phyloP scores from a whole-genome alignment of 2,888 invertebrate genomes.

The Melanostoma mellinum region DNA sequence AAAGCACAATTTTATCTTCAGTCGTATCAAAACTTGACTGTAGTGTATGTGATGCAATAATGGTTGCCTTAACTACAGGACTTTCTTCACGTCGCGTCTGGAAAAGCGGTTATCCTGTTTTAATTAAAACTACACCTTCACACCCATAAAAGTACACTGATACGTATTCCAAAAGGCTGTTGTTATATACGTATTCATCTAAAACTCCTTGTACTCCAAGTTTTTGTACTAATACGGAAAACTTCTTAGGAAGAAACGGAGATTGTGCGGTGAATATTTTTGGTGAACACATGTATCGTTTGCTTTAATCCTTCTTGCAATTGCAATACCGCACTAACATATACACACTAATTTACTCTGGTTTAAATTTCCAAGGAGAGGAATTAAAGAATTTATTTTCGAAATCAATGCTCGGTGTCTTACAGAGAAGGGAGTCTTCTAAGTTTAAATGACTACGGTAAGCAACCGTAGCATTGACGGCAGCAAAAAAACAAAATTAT shows the following conservation, averaged over 20 bases:
- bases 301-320: conserved; percentile 30
- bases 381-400: conserved; percentile 50
- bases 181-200: background rate
- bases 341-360: conserved; percentile 25
- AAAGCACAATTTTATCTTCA: conserved; percentile 30
- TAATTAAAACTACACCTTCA: conserved; percentile 48
- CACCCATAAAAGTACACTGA: background rate
- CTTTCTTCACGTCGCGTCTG: conserved; percentile 1
- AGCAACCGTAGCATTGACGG: conserved; percentile 13
- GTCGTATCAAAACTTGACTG: conserved; percentile 10
- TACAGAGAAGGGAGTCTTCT: conserved; percentile 29
- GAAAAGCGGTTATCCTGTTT: conserved; percentile 44
- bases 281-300: conserved; percentile 2
- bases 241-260: conserved; percentile 28
- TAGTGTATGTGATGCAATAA: background rate
- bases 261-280: conserved; percentile 24
- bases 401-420: conserved; percentile 50
- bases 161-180: background rate
- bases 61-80: conserved; percentile 22
- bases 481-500: background rate
- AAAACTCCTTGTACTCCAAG: conserved; percentile 39
- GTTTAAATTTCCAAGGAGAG: background rate
- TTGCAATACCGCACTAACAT: conserved; percentile 17
- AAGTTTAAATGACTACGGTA: conserved; percentile 9
- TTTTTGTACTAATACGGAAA: conserved; percentile 29